Conservation (phyloP, 2,797 vertebrate genomes). For the Lutjanus argentimaculatus region DNA sequence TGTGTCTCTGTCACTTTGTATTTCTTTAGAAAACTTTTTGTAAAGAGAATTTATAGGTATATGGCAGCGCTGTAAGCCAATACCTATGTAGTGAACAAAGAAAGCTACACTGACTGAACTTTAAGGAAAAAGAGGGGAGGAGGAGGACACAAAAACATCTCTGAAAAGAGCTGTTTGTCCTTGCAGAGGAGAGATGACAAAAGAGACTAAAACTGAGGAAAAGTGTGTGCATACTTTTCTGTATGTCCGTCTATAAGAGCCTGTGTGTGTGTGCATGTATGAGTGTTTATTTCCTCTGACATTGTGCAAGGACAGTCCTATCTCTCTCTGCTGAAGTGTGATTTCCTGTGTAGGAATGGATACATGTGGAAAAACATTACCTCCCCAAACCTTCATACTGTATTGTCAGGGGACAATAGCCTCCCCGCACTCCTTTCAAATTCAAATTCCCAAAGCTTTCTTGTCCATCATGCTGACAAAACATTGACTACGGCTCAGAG, state of each 20-base stretch:
- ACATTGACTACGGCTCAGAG: constrained; percentile 32
- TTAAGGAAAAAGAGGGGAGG: background rate
- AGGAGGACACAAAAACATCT: constrained; percentile 17
- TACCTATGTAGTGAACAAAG: constrained; percentile 26
- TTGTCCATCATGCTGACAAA: constrained; percentile 59
- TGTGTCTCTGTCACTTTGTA: constrained; percentile 41
- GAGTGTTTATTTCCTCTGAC: constrained; percentile 56
- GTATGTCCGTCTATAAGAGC: constrained; percentile 9
- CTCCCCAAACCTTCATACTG: constrained; percentile 49
- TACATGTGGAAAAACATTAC: constrained; percentile 45
- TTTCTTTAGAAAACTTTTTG: constrained; percentile 46
- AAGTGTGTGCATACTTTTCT: constrained; percentile 23
- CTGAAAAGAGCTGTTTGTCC: constrained; percentile 56
- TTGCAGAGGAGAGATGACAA: constrained; percentile 51
- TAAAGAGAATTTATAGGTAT: constrained; percentile 26
- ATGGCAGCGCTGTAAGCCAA: constrained; percentile 14
- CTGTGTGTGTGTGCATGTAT: background rate
- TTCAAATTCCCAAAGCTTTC: constrained; percentile 69
- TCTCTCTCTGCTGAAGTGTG: constrained; percentile 48
- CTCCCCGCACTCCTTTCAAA: constrained; percentile 58
- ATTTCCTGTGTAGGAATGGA: constrained; percentile 52
- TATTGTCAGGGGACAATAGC: constrained; percentile 67
- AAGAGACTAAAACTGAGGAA: constrained; percentile 22
- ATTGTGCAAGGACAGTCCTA: constrained; percentile 69
- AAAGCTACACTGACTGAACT: constrained; percentile 35